Conservation (phyloP, 2,888 invertebrate genomes). For the Platycheirus rosarum region DNA sequence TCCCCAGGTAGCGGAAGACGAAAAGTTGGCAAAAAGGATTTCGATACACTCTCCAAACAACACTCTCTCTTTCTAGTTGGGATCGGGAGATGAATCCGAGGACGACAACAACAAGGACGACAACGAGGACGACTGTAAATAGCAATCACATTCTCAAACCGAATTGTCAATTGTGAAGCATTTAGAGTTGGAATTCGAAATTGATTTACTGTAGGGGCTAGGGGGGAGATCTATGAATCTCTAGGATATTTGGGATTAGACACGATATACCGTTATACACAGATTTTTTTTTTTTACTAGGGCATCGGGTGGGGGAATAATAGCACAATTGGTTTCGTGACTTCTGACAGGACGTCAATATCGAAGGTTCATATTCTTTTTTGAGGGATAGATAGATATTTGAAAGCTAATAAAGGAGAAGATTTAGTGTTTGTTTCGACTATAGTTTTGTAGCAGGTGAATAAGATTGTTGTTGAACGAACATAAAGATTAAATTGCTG, state of each 20-base stretch:
- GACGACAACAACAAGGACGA: background rate
- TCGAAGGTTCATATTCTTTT: slow-evolving; percentile 16
- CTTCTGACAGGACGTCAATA: slow-evolving; percentile 20
- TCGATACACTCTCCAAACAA: slow-evolving; percentile 55
- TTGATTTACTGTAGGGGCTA: slow-evolving; percentile 73
- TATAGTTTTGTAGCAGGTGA: slow-evolving; percentile 29
- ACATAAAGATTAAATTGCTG: background rate
- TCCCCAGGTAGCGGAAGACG: slow-evolving; percentile 48
- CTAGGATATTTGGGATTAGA: slow-evolving; percentile 47
- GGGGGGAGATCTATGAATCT: slow-evolving; percentile 35
- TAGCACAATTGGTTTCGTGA: slow-evolving; percentile 26
- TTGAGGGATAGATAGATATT: slow-evolving; percentile 3
- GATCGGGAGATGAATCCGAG: background rate
- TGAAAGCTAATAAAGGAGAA: background rate
- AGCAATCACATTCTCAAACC: slow-evolving; percentile 72
- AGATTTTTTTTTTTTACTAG: background rate
- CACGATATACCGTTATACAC: slow-evolving; percentile 18
- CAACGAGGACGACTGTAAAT: slow-evolving; percentile 49
- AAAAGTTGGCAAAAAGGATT: slow-evolving; percentile 59
- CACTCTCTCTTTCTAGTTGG: slow-evolving; percentile 10
- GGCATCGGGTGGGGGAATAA: slow-evolving; percentile 1
- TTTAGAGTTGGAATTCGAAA: slow-evolving; percentile 69
- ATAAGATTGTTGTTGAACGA: slow-evolving; percentile 25
- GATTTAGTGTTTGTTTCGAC: slow-evolving; percentile 20
- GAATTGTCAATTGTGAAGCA: slow-evolving; percentile 70